phyloP scores from a whole-genome alignment of 2,113 vertebrate genomes.

The Bucco capensis region DNA sequence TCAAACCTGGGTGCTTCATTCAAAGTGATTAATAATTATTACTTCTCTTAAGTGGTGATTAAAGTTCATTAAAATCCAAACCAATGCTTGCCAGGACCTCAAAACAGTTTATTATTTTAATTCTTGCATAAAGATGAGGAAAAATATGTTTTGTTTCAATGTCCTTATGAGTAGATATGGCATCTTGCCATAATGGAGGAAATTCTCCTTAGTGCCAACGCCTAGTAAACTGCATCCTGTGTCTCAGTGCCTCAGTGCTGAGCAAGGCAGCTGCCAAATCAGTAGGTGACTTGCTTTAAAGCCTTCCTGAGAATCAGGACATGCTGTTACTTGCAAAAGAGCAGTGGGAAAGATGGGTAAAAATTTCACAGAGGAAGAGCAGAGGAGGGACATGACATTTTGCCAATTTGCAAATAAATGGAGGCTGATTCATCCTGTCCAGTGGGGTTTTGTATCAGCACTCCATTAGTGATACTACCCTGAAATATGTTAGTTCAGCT shows the following conservation, averaged over 20 bases:
- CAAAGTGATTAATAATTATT: neutral
- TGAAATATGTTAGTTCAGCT: slow-evolving; percentile 45
- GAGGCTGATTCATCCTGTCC: slow-evolving; percentile 35
- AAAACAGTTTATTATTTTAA: slow-evolving; percentile 21
- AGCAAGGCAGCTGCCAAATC: neutral
- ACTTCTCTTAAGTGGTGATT: neutral
- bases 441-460: neutral
- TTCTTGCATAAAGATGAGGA: neutral
- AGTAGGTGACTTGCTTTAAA: neutral
- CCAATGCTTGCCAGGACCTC: neutral
- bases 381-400: neutral
- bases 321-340: neutral
- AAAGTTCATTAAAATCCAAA: neutral
- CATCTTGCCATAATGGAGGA: neutral
- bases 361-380: neutral
- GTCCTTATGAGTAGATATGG: neutral
- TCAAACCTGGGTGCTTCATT: neutral
- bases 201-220: neutral
- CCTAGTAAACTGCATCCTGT: slow-evolving; percentile 1
- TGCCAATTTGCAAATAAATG: slow-evolving; percentile 38
- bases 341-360: neutral
- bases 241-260: neutral
- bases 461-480: neutral
- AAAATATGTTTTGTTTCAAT: slow-evolving; percentile 39
- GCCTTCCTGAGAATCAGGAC: neutral